phyloP scores from a whole-genome alignment of 2,797 vertebrate genomes.

The Sibirionetta formosa region DNA sequence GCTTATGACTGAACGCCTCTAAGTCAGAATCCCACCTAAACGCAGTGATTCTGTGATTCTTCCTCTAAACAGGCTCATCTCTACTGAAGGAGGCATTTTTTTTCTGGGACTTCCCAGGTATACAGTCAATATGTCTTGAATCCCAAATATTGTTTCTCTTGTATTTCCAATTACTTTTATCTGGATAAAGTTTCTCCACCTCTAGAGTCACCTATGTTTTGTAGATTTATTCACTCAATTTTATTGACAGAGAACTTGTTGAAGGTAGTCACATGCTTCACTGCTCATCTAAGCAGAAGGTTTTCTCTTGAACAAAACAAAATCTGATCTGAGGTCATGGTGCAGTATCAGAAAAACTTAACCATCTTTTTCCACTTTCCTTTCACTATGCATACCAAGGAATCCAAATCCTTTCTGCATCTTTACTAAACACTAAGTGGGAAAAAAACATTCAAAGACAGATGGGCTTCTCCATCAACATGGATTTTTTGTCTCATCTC shows the following conservation, averaged over 20 bases:
- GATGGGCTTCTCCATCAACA: conserved; percentile 42
- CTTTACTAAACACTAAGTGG: conserved; percentile 8
- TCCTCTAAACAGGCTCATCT: not conserved
- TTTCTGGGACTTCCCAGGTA: not conserved
- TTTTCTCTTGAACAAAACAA: not conserved
- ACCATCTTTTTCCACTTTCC: not conserved
- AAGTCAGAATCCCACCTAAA: too few species aligned
- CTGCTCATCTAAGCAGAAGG: not conserved
- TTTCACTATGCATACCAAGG: not conserved
- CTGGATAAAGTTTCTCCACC: not conserved
- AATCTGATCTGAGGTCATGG: not conserved
- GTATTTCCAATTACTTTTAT: not conserved
- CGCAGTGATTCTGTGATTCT: not conserved
- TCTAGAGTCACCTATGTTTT: not conserved
- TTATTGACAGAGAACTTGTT: not conserved
- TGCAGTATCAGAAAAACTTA: not conserved
- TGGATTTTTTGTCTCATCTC: conserved; percentile 64
- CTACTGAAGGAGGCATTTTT: not conserved
- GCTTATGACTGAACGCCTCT: too few species aligned
- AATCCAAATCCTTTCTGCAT: not conserved
- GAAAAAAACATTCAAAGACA: conserved; percentile 17
- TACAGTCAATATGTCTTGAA: not conserved
- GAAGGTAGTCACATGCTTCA: not conserved
- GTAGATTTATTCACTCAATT: not conserved
- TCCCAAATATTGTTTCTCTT: not conserved